phyloP scores from a whole-genome alignment of 1,140 invertebrate species.

The Conus ventricosus region DNA sequence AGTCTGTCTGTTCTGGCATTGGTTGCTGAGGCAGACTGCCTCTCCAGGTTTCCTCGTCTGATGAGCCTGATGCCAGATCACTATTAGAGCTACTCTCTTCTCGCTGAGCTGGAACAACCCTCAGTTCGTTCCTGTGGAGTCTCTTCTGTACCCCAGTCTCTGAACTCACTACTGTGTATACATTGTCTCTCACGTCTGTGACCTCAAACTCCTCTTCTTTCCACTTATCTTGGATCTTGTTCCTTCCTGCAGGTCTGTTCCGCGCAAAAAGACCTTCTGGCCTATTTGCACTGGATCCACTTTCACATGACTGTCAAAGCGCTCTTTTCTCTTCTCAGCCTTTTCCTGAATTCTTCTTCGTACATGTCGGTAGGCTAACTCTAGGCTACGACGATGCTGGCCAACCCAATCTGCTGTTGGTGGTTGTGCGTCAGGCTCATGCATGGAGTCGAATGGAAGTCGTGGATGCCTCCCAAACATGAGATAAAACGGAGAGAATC shows the following conservation, averaged over 20 bases:
- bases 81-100: too few relatives aligned
- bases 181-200: too few relatives aligned
- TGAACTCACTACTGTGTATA: too few relatives aligned
- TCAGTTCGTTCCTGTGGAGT: too few relatives aligned
- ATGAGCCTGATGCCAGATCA: too few relatives aligned
- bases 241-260: slow-evolving; percentile 16
- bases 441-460: neutral
- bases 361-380: neutral
- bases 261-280: slow-evolving; percentile 9
- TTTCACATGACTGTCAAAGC: neutral
- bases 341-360: neutral
- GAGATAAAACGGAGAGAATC: slow-evolving; percentile 7
- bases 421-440: neutral
- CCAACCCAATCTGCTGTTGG: neutral
- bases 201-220: neutral
- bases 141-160: too few relatives aligned
- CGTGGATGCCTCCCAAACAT: slow-evolving; percentile 14
- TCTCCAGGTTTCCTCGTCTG: too few relatives aligned
- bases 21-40: too few relatives aligned
- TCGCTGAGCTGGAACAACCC: too few relatives aligned
- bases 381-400: neutral
- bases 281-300: slow-evolving; percentile 16
- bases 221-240: slow-evolving; percentile 40
- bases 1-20: too few relatives aligned
- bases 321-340: neutral